Evolutionary conservation across 2,888 invertebrate species (phyloP), one percentile per base, ranked within the genome.

Genomic region (Pachydiplax longipennis): DNA sequence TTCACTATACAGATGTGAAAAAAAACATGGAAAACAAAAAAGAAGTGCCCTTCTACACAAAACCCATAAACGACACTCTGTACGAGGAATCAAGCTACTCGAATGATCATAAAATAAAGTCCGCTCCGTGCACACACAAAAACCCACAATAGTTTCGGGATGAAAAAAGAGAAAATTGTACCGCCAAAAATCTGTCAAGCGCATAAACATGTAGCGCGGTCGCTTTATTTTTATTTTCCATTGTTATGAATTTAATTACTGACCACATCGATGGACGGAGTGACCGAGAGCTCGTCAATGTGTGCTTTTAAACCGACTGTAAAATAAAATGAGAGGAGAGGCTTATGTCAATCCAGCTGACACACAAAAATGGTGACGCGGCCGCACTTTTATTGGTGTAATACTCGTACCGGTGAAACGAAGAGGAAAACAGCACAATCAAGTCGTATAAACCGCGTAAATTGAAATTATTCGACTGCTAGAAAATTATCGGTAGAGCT

Each of bases 201-300:
- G 65, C 87, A 87, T 87, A 65, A 87, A 87, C 87, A 87, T 87
- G 73, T 73, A 73, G 22, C 73, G 73, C 73, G 73, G 73, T 87
- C 48, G 58, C 87, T 37, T n/a, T 65, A n/a, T 65, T 61, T 87
- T 65, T 37, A 37, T 87, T 87, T 35, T 31, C n/a, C 53, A n/a
- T 35, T 83, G 87, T 87, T 87, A 87, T 87, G 87, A 87, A 87
- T 87, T 87, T 87, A 87, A 87, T 87, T 61, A 87, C 65, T 58
- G 37, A 87, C 61, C 22, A 37, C 37, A 18, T 37, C 61, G 83
- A 58, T 81, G n/a, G 83, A 35, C 22, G 87, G 65, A 8, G 61
- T 58, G 81, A 48, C 37, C 65, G 35, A 87, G 40, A 37, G 87
- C 87, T 87, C 87, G 87, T 61, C 87, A 87, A 87, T 61, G 37